Conservation (phyloP, 2,797 vertebrate species). For the Acipenser oxyrinchus region DNA sequence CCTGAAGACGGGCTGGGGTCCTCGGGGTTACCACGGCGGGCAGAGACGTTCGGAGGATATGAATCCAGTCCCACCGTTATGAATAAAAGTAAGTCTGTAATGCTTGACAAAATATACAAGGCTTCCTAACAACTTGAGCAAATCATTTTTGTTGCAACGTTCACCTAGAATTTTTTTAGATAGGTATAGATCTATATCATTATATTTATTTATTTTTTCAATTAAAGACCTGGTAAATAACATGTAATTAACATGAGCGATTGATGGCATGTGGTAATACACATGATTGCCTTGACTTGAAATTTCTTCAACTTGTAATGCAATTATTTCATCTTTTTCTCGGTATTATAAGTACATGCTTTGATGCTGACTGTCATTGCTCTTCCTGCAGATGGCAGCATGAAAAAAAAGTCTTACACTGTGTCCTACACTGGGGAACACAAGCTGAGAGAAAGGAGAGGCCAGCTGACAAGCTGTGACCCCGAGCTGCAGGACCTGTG, state of each 20-base stretch:
- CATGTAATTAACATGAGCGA: too few species aligned
- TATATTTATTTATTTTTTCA: too few species aligned
- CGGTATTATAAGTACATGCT: too few species aligned
- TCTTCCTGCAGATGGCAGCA: slow-evolving; percentile 57
- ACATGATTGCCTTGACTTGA: neutral
- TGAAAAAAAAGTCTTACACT: slow-evolving; percentile 53
- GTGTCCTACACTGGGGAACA: slow-evolving; percentile 41
- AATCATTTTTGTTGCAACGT: too few species aligned
- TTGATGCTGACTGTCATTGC: too few species aligned
- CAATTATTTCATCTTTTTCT: neutral
- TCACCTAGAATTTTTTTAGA: too few species aligned
- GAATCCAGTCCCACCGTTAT: slow-evolving; percentile 57
- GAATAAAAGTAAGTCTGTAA: slow-evolving; percentile 63
- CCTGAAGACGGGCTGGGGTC: slow-evolving; percentile 44
- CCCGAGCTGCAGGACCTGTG: slow-evolving; percentile 54
- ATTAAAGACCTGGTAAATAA: too few species aligned
- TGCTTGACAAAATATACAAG: too few species aligned
- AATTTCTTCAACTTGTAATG: neutral
- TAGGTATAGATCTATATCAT: too few species aligned
- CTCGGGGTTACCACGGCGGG: slow-evolving; percentile 59
- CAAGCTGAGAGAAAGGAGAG: slow-evolving; percentile 57
- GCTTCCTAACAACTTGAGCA: neutral
- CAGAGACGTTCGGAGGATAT: slow-evolving; percentile 82
- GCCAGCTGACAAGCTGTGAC: slow-evolving; percentile 57
- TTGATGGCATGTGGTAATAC: too few species aligned